Evolutionary conservation across 2,797 vertebrate genomes (phyloP).

Genomic region (Tenualosa thibaudeaui): DNA sequence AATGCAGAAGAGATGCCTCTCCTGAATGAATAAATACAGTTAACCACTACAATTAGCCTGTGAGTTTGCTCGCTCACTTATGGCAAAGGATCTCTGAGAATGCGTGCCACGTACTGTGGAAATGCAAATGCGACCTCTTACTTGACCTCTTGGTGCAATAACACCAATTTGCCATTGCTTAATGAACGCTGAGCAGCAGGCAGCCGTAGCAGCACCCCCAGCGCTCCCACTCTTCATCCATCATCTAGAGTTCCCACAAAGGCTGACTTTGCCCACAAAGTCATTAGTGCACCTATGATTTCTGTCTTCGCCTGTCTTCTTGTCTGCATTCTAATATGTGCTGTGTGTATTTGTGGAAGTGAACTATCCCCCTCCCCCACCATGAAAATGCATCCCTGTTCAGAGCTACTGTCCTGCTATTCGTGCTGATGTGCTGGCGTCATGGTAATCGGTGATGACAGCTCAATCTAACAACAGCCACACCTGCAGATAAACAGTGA

Average conservation of each 20-base stretch:
- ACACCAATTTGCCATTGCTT: not conserved
- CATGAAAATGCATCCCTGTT: not conserved
- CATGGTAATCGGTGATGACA: not conserved
- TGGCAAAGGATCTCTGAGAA: too few species aligned
- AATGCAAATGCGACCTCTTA: not conserved
- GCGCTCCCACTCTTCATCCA: not conserved
- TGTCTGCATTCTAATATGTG: too few species aligned
- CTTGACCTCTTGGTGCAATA: not conserved
- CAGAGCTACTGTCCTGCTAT: not conserved
- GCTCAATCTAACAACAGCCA: not conserved
- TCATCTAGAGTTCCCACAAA: not conserved
- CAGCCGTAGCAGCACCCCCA: not conserved
- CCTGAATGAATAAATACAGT: not conserved
- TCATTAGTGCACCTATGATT: not conserved
- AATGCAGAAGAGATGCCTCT: conserved; percentile 12
- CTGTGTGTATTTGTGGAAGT: too few species aligned
- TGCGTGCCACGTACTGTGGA: not conserved
- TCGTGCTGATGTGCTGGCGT: not conserved
- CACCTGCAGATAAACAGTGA: not conserved
- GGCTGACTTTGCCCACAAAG: not conserved
- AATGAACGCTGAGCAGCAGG: not conserved
- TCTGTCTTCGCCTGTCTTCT: too few species aligned
- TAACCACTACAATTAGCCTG: not conserved
- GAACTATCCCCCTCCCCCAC: not conserved
- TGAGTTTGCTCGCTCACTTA: not conserved